Percentiles rank a stretch among this genome's conserved stretches.
Evolutionary conservation across 2,797 vertebrate genomes (phyloP).

Genomic region (Notolepis coatsorum): DNA sequence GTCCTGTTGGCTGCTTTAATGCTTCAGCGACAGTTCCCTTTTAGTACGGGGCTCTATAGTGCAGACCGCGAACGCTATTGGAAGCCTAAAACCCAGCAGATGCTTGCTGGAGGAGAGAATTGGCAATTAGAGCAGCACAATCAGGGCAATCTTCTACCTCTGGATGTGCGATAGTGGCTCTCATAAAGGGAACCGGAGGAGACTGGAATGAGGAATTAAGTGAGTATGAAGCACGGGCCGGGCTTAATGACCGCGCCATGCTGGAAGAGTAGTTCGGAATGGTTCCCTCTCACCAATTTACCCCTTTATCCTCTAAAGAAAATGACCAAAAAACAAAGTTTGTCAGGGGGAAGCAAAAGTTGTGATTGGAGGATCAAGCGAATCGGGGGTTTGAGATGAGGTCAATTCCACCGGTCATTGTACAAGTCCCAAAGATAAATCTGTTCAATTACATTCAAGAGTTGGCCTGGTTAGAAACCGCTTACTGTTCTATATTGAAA

Average conservation of each 20-base stretch:
- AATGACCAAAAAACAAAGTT: background rate
- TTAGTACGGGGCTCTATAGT: constrained; percentile 1
- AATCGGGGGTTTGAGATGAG: no score
- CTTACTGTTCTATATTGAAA: constrained; percentile 4
- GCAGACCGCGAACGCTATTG: background rate
- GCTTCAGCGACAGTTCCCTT: constrained; percentile 24
- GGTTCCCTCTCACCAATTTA: background rate
- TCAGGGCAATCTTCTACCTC: background rate
- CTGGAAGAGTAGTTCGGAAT: background rate
- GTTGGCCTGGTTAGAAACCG: background rate
- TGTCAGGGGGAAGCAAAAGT: no score
- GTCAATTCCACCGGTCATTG: background rate
- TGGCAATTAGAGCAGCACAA: constrained; percentile 13
- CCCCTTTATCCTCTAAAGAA: background rate
- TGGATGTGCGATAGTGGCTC: background rate
- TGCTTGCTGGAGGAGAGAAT: background rate
- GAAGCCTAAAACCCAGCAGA: constrained; percentile 11
- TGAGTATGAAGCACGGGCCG: background rate
- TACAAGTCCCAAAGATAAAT: background rate
- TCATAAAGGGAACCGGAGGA: background rate
- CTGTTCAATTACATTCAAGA: background rate
- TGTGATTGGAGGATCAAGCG: no score
- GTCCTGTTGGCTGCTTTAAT: constrained; percentile 12
- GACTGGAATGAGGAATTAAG: background rate
- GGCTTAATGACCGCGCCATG: background rate